A percentile compares a stretch with the other conserved stretches of the same genome.
These are phyloP conservation scores for Clanis bilineata DNA, from an alignment of 2,888 invertebrate genomes.

Conservation along the genomic window DNA sequence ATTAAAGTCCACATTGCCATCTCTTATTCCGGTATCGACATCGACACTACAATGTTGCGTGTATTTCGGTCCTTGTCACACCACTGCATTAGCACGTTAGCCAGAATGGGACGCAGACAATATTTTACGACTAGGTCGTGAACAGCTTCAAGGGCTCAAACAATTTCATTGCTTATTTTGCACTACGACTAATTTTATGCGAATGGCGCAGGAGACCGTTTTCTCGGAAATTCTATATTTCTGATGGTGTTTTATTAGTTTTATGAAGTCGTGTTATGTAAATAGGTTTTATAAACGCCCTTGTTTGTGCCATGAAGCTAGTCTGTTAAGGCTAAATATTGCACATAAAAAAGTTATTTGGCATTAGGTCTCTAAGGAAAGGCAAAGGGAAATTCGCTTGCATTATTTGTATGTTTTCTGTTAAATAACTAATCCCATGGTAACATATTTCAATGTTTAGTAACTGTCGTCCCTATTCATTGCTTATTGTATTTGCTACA, in stretches of 20 bases:
- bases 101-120: conserved; percentile 42
- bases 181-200: conserved; percentile 73
- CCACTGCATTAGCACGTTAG: conserved; percentile 26
- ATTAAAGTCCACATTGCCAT: conserved; percentile 18
- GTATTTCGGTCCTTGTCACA: conserved; percentile 42
- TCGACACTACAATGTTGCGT: conserved; percentile 64
- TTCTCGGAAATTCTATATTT: conserved; percentile 51
- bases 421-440: too few species aligned
- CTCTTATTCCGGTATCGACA: conserved; percentile 61
- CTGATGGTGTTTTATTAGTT: conserved; percentile 34
- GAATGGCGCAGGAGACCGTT: conserved; percentile 48
- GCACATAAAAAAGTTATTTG: neutral
- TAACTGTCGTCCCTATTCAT: too few species aligned
- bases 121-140: conserved; percentile 70
- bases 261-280: conserved; percentile 26
- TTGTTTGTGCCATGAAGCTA: neutral
- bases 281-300: conserved; percentile 28
- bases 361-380: too few species aligned
- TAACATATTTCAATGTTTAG: too few species aligned
- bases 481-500: too few species aligned
- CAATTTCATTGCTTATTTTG: conserved; percentile 75
- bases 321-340: neutral
- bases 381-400: neutral
- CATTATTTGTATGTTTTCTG: neutral
- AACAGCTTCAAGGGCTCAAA: conserved; percentile 63